A percentile compares a stretch with the other conserved stretches of the same genome.
phyloP scores from a whole-genome alignment of 2,113 vertebrate genomes.

The Pterocles burchelli region DNA sequence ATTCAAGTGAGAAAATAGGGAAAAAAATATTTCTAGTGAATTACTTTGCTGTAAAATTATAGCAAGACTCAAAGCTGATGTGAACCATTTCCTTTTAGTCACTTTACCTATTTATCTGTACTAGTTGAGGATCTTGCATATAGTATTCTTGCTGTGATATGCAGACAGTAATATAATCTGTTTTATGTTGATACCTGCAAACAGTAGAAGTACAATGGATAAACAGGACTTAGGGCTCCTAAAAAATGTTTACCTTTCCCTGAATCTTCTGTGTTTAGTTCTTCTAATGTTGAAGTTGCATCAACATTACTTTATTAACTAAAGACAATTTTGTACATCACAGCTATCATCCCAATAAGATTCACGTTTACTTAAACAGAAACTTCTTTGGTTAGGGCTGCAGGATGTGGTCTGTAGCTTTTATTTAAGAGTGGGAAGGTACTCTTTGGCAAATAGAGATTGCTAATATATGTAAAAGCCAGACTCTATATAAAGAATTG shows the following conservation, averaged over 20 bases:
- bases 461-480: neutral
- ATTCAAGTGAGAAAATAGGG: neutral
- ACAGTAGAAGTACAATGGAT: neutral
- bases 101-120: neutral
- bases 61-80: neutral
- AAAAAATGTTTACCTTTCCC: neutral
- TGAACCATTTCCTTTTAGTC: neutral
- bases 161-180: neutral
- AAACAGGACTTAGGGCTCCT: neutral
- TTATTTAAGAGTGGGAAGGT: neutral
- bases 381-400: neutral
- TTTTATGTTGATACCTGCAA: neutral
- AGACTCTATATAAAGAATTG: neutral
- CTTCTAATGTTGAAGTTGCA: neutral
- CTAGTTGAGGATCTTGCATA: neutral
- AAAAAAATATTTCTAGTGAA: neutral
- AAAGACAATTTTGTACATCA: neutral
- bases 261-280: neutral
- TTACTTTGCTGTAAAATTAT: neutral
- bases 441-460: neutral
- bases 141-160: neutral
- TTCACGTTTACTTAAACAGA: neutral
- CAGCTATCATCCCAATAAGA: neutral
- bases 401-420: neutral
- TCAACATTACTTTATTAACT: neutral